Base-by-base conservation (phyloP, 2,797 vertebrate genomes). In the Sebastes vulpes region DNA sequence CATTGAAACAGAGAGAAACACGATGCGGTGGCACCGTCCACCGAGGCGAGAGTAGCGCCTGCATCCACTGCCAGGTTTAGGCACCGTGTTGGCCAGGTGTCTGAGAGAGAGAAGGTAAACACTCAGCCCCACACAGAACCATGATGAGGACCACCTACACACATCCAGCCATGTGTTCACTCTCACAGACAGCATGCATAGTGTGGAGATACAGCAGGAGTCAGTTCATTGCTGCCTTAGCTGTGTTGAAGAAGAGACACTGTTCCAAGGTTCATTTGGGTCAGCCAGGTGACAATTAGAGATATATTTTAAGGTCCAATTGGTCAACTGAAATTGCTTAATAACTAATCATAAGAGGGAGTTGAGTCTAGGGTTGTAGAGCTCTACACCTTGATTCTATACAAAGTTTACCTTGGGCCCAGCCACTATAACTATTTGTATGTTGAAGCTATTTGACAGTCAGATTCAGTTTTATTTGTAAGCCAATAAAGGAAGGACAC, bases 101-200 rank as follows among this genome's bases (percentile, higher is more conserved):
- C 67, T 57, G 38, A 61, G 66, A 48, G 38, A 57, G 35, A 46
- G 58, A 38, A 59, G 74, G 68, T 32, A 60, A 69, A 78, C 46
- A 67, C 53, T 29, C 21, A 31, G 7, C 12, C n/a, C 72, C 63
- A 32, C 38, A 59, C 10, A 57, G 23, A 58, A 8, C 26, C 69
- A 53, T 12, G 53, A 61, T 14, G 71, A 54, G 32, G 70, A 75
- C 59, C 60, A 65, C 59, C 52, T 53, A 46, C 72, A 75, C 60
- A 53, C 59, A 54, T 66, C 29, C 29, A 61, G 38, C 38, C 67
- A 56, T 11, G 35, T 64, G 56, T 35, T 14, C 18, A 20, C 42
- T 52, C 35, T 35, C 9, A 25, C 66, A 48, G 52, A 48, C 21
- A 52, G 21, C 42, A 21, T 9, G 38, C 21, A 20, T 53, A 58